Percentiles rank a stretch among this genome's conserved stretches.
Conservation (phyloP, 1,140 invertebrate species). For the Trachelipus rathkii region DNA sequence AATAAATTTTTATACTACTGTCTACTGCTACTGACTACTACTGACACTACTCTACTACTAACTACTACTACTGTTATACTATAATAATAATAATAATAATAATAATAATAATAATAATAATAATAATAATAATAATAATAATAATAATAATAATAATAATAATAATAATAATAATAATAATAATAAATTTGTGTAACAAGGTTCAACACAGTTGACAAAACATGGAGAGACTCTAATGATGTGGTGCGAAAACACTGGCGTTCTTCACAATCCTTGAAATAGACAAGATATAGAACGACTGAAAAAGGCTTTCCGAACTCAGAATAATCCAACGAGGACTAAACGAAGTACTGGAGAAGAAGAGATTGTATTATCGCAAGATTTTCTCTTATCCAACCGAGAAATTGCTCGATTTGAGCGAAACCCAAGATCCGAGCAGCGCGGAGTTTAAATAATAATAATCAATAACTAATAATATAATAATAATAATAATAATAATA, state of each 20-base stretch:
- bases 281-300: conserved; percentile 86
- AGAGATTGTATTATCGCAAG: conserved; percentile 87
- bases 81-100: too few species aligned
- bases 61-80: too few species aligned
- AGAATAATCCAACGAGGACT: conserved; percentile 85
- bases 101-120: too few species aligned
- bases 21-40: too few species aligned
- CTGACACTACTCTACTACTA: too few species aligned
- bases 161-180: not conserved
- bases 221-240: conserved; percentile 93
- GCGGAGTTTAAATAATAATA: too few species aligned
- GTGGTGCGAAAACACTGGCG: conserved; percentile 70
- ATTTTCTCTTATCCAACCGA: conserved; percentile 97
- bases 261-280: conserved; percentile 81
- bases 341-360: conserved; percentile 93
- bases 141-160: too few species aligned
- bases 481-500: too few species aligned
- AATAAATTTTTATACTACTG: too few species aligned
- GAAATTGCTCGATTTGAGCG: conserved; percentile 88
- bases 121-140: too few species aligned
- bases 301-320: conserved; percentile 79
- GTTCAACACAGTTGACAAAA: conserved; percentile 52
- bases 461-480: too few species aligned
- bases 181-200: conserved; percentile 44
- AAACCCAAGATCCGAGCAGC: conserved; percentile 94